Evolutionary conservation across 2,888 invertebrate species (phyloP), one percentile per base, ranked within the genome.

Genomic region (Acanthosepion esculentum): DNA sequence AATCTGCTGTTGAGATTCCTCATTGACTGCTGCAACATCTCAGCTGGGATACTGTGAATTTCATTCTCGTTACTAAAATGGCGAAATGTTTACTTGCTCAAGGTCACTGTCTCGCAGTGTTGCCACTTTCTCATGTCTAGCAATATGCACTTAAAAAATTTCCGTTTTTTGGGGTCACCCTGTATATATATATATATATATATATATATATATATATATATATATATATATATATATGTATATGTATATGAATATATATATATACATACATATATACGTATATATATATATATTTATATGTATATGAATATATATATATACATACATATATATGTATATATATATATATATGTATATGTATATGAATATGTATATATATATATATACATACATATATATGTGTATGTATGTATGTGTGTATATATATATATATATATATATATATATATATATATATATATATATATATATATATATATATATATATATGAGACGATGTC

Each of bases 151-250:
- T n/a, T n/a, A n/a, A n/a, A n/a, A n/a, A n/a, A n/a, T n/a, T n/a
- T n/a, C n/a, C n/a, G n/a, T n/a, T n/a, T n/a, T n/a, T n/a, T n/a
- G n/a, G n/a, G n/a, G n/a, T n/a, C n/a, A n/a, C n/a, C n/a, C n/a
- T n/a, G n/a, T 78, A 93, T 48, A 64, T 48, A 93, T 64, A 92
- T 50, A 93, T 48, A 92, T 48, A 93, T 64, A 59, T 50, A 92
- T 92, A 93, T 92, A 91, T n/a, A 64, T 78, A 64, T 78, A 93
- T 64, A 55, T 48, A 92, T 23, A 94, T 23, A 94, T 26, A 94
- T 48, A 93, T 78, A 93, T 48, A 64, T 48, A 93, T 64, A 92
- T 50, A 93, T 48, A 92, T 48, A 93, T 64, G n/a, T n/a, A n/a
- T n/a, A n/a, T n/a, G 59, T 50, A 92, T n/a, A 93, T 33, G 48